phyloP scores from a whole-genome alignment of 2,797 vertebrate genomes.

The Strix occidentalis region DNA sequence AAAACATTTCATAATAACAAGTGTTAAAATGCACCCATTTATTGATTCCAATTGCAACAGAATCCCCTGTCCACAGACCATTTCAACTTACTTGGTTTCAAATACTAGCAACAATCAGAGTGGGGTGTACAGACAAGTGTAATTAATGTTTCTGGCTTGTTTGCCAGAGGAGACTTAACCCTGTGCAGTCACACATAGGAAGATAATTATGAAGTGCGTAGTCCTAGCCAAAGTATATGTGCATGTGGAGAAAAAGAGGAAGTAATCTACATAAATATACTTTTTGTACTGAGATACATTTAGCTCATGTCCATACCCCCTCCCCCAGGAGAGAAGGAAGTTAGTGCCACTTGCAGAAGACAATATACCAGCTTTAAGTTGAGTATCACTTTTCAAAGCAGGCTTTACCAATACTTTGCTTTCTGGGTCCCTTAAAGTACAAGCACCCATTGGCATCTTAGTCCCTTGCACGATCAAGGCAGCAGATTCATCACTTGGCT shows the following conservation, averaged over 20 bases:
- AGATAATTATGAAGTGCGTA: not conserved
- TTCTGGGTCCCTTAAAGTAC: not conserved
- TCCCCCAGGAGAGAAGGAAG: no score
- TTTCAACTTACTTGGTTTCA: not conserved
- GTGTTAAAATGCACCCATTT: constrained; percentile 35
- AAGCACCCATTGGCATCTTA: not conserved
- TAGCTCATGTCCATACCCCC: not conserved
- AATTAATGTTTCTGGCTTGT: not conserved
- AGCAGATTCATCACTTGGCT: not conserved
- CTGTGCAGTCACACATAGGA: not conserved
- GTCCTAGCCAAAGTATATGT: not conserved
- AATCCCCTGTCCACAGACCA: not conserved
- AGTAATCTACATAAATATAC: not conserved
- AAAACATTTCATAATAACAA: not conserved
- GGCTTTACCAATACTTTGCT: not conserved
- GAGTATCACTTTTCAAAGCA: not conserved
- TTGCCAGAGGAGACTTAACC: not conserved
- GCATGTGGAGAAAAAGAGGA: not conserved
- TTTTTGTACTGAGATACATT: not conserved
- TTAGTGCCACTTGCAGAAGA: not conserved
- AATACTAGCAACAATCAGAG: not conserved
- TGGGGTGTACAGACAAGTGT: not conserved
- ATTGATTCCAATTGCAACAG: not conserved
- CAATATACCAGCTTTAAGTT: not conserved
- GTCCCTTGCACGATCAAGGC: not conserved